A percentile compares a stretch with the other conserved stretches of the same genome.
Conservation (phyloP, 2,113 vertebrate genomes). For the Ardeotis arabs region DNA sequence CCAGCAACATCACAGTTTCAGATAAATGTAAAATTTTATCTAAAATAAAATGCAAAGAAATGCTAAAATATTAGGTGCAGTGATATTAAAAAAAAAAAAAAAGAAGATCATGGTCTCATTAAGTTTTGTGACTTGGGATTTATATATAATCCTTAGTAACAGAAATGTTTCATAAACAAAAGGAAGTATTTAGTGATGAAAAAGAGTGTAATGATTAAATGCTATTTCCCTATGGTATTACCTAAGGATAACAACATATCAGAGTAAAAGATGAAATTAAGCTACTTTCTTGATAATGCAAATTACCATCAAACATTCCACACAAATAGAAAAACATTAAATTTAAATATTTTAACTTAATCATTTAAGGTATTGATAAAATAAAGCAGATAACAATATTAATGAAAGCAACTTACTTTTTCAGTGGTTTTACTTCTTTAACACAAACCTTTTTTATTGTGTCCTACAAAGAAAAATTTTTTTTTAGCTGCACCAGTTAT, state of each 20-base stretch:
- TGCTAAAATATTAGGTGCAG: background rate
- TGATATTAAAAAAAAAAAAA: background rate
- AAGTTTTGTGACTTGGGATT: background rate
- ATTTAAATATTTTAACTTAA: background rate
- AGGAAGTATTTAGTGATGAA: background rate
- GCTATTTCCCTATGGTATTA: background rate
- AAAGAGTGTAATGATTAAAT: background rate
- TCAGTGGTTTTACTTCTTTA: constrained; percentile 63
- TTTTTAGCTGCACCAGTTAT: background rate
- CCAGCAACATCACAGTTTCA: background rate
- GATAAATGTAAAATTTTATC: background rate
- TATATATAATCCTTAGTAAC: background rate
- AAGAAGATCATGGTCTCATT: background rate
- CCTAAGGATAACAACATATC: background rate
- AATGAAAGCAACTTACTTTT: constrained; percentile 74
- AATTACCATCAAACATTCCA: background rate
- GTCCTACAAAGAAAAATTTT: constrained; percentile 53
- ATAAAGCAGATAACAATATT: background rate
- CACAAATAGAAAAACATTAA: background rate
- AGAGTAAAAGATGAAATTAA: background rate
- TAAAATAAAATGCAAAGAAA: background rate
- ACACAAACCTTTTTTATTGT: constrained; percentile 80
- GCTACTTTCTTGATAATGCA: background rate
- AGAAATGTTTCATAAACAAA: background rate
- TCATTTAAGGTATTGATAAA: background rate